Conservation (phyloP, 2,113 vertebrate genomes). For the Hemibates koningsi region DNA sequence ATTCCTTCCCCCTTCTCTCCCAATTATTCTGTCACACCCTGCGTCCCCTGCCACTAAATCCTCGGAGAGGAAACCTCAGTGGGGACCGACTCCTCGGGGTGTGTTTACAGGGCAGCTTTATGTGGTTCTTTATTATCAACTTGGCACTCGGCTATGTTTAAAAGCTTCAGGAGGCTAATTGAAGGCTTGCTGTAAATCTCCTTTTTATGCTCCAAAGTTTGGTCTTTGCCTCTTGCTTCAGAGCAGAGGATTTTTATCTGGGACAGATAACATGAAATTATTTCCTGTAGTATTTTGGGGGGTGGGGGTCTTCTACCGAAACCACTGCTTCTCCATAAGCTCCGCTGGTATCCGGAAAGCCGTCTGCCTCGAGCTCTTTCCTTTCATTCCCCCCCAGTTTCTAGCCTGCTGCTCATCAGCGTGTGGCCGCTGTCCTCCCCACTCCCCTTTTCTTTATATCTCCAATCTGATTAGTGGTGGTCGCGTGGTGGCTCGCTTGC, state of each 20-base stretch:
- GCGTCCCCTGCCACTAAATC: constrained; percentile 23
- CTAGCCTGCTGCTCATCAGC: constrained; percentile 54
- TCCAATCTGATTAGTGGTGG: constrained; percentile 60
- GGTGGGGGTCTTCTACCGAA: not conserved
- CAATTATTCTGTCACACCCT: constrained; percentile 31
- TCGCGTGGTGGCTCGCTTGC: constrained; percentile 40
- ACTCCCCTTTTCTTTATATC: constrained; percentile 38
- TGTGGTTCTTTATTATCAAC: constrained; percentile 59
- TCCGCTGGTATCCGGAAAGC: not conserved
- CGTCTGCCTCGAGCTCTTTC: not conserved
- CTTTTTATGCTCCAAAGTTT: not conserved
- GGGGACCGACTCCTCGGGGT: constrained; percentile 23
- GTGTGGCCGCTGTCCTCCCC: constrained; percentile 40
- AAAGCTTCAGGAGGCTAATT: constrained; percentile 44
- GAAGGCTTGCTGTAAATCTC: constrained; percentile 35
- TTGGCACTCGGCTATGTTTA: constrained; percentile 31
- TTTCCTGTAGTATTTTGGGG: not conserved
- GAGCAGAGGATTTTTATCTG: not conserved
- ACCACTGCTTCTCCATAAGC: constrained; percentile 15
- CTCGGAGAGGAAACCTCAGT: constrained; percentile 37
- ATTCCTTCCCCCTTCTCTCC: not conserved
- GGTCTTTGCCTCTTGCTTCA: not conserved
- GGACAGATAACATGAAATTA: not conserved
- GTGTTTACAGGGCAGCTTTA: constrained; percentile 55
- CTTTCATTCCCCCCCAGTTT: constrained; percentile 10